These are phyloP conservation scores for Entelurus aequoreus DNA, from an alignment of 2,113 vertebrate genomes.

Conservation along the genomic window DNA sequence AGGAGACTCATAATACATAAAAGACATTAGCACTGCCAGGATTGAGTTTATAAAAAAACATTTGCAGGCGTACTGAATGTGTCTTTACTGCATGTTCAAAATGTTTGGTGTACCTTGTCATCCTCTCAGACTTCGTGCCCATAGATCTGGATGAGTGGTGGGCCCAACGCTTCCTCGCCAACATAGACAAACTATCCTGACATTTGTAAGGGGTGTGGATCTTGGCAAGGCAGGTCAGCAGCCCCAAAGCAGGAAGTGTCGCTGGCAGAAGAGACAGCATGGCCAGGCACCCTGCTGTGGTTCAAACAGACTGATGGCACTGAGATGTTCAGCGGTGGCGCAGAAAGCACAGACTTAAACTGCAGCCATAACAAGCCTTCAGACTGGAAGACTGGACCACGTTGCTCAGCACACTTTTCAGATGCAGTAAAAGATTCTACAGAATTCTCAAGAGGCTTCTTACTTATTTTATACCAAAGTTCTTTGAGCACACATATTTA, in stretches of 20 bases:
- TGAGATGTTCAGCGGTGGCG: neutral
- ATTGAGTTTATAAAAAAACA: too few species aligned
- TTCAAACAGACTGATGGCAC: conserved; percentile 21
- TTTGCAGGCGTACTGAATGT: too few species aligned
- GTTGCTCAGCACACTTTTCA: conserved; percentile 8
- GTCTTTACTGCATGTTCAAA: too few species aligned
- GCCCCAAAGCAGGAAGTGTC: neutral
- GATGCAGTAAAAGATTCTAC: conserved; percentile 46
- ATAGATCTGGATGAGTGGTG: conserved; percentile 94
- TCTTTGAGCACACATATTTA: too few species aligned
- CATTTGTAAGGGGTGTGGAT: neutral
- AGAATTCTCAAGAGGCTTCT: conserved; percentile 39
- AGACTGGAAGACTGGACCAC: neutral
- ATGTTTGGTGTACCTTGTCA: too few species aligned
- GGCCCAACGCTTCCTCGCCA: conserved; percentile 87
- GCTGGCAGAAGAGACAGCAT: neutral
- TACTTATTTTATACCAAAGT: conserved; percentile 1
- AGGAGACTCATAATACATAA: too few species aligned
- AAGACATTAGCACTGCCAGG: too few species aligned
- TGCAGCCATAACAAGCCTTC: conserved; percentile 7
- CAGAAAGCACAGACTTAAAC: conserved; percentile 14
- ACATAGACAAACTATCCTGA: conserved; percentile 80
- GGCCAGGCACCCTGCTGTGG: conserved; percentile 5
- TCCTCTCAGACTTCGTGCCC: conserved; percentile 79
- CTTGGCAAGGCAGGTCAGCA: conserved; percentile 3